Base-by-base conservation (phyloP, 2,113 vertebrate species). In the Morone chrysops region DNA sequence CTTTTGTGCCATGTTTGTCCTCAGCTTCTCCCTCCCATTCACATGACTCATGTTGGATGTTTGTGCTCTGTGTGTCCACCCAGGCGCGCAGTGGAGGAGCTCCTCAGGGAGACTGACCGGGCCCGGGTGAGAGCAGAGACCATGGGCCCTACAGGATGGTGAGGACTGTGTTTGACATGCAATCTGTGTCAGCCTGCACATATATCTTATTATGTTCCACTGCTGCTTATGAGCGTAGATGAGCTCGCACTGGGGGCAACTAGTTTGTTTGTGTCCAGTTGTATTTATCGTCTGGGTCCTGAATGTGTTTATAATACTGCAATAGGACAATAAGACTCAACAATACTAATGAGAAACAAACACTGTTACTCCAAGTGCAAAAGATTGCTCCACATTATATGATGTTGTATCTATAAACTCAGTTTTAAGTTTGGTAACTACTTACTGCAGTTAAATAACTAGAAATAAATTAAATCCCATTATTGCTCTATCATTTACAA, bases 71-170 rank as follows among this genome's bases (percentile, higher is more conserved):
- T 86, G 61, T 89, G 18, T 78, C 73, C 40, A 8, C 56, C 3
- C 77, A 99, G 98, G 86, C 97, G 97, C 51, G 98, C 98, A 38
- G 96, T 99, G 20, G 97, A 99, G 90, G 98, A 99, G 85, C 96
- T 99, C 72, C 96, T 99, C 18, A 97, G 94, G 86, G 98, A 99
- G 85, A 97, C 98, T 38, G 97, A 96, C 84, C 95, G 98, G 89
- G 98, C 97, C 14, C 96, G 97, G 90, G 94, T 96, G 22, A 96
- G 98, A 93, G 97, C 97, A 69, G 97, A 99, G 94, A 99, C 98
- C 45, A 99, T 99, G 98, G 98, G 98, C 81, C 96, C 98, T 7
- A 95, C 97, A 94, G 98, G 98, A 73, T 99, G 98, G 98, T 99
- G 94, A 96, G 97, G 80, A 54, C 25, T 22, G 8, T 31, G 38